These are phyloP conservation scores for Argyresthia goedartella DNA, from an alignment of 2,888 invertebrate genomes.

Conservation along the genomic window DNA sequence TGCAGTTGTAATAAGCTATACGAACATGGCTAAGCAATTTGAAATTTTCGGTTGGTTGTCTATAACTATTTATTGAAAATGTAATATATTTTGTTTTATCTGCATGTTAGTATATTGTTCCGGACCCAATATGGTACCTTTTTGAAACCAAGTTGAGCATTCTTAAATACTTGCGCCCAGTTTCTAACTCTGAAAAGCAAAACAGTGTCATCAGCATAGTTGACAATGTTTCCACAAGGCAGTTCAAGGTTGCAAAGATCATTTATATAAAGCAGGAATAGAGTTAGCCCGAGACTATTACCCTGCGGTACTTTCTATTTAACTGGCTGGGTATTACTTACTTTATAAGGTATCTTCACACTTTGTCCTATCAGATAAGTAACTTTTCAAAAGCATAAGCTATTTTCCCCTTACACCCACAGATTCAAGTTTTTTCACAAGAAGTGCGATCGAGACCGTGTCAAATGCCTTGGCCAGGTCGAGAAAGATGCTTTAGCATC, in stretches of 20 bases:
- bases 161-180: not conserved
- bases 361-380: not conserved
- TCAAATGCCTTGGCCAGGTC: no score
- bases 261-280: no score
- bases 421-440: not conserved
- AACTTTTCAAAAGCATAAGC: not conserved
- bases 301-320: slow-evolving; percentile 1
- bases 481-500: no score
- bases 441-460: no score
- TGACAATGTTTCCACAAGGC: no score
- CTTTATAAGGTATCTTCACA: not conserved
- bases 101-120: not conserved
- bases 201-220: not conserved
- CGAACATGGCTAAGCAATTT: not conserved
- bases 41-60: no score
- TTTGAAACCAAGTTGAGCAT: not conserved
- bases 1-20: not conserved
- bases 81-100: not conserved
- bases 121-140: not conserved
- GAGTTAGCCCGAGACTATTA: not conserved
- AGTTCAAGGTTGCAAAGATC: no score
- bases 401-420: not conserved
- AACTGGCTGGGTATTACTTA: not conserved
- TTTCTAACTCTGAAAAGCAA: not conserved
- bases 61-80: not conserved